Base-by-base conservation (phyloP, 2,113 vertebrate species). In the Thunnus thynnus region DNA sequence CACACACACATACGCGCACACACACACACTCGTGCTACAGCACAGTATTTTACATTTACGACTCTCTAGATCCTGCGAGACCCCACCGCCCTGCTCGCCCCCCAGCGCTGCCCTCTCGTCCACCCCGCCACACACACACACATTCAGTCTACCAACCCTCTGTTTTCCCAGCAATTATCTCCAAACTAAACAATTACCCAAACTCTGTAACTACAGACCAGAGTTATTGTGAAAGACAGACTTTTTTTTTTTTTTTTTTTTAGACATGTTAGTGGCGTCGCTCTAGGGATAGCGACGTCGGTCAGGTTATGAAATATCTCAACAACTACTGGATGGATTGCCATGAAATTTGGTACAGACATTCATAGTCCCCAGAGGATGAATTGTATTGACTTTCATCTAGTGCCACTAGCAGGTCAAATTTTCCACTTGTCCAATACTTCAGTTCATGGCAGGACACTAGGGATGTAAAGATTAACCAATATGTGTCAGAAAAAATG, bases 31-130 rank as follows among this genome's bases (percentile, higher is more conserved):
- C 11, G 3, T 4, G 13, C 70, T 85, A 73, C 86, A 85, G 89
- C 88, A 90, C 90, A 94, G 91, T 95, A 95, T 95, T 95, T 95
- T 95, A 94, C 90, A 90, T 94, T 95, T 95, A 95, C 79, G 90
- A 93, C 93, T 88, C 92, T 92, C 85, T 17, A 14, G 84, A 76
- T 86, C 81, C 88, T 76, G 71, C 66, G 32, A 51, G 81, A 87
- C 62, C 86, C 83, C 82, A 55, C 70, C 48, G 32, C 65, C 63
- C 64, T 50, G 27, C 65, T 47, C 27, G 67, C 85, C 76, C 87
- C 78, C 85, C 81, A 78, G 58, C 70, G 69, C 76, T 88, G 89
- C 80, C 89, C 89, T 87, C 85, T 76, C 12, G 54, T 86, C 90
- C 77, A 87, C 88, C 82, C 70, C 63, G 9, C 72, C 89, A 82